Evolutionary conservation across 2,113 vertebrate species (phyloP).

Genomic region (Indri indri): DNA sequence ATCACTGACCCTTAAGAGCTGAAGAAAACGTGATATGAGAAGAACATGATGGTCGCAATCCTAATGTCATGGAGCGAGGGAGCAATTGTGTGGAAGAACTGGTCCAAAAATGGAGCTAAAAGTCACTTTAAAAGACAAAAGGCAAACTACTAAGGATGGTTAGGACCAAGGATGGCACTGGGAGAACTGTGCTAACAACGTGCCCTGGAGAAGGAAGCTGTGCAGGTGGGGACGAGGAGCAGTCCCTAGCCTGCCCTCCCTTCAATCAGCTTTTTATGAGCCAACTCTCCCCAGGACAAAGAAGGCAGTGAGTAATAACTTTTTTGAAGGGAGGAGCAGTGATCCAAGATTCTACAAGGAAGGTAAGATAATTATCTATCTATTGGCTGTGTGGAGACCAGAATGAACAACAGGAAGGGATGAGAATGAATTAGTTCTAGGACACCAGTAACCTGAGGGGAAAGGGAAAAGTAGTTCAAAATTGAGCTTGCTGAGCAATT

Average conservation of each 20-base stretch:
- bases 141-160: not conserved
- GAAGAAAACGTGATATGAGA: slow-evolving; percentile 10
- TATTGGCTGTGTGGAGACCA: not conserved
- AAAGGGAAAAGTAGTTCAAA: not conserved
- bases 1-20: not conserved
- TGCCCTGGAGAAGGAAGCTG: not conserved
- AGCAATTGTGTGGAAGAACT: not conserved
- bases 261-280: not conserved
- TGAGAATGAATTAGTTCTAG: not conserved
- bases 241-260: not conserved
- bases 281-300: not conserved
- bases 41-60: not conserved
- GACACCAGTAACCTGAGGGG: not conserved
- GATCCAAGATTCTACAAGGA: not conserved
- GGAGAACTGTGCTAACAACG: not conserved
- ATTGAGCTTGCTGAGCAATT: not conserved
- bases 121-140: not conserved
- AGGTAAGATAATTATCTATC: not conserved
- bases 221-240: not conserved
- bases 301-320: not conserved
- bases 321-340: not conserved
- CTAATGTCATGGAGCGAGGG: not conserved
- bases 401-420: not conserved
- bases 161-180: not conserved
- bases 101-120: not conserved